These are phyloP conservation scores for Eupithecia abbreviata DNA, from an alignment of 2,888 invertebrate genomes.

Conservation along the genomic window DNA sequence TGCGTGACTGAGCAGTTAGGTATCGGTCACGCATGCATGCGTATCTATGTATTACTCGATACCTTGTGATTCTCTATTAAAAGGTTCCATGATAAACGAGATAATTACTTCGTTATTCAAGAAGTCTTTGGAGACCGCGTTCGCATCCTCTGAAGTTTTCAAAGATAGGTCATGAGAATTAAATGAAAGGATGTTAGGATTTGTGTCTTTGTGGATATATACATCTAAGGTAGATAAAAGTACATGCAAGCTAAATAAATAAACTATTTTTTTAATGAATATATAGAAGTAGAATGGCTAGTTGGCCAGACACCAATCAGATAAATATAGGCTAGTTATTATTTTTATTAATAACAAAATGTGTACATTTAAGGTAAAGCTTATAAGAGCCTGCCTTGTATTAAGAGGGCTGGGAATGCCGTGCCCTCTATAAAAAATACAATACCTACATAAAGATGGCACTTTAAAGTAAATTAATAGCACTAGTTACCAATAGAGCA, in stretches of 20 bases:
- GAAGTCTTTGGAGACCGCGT: not conserved
- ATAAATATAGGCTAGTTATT: no score
- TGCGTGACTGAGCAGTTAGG: constrained; percentile 40
- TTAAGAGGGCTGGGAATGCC: not conserved
- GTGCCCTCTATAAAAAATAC: not conserved
- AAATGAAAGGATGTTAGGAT: no score
- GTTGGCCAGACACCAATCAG: no score
- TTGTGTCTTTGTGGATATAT: no score
- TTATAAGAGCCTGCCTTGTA: not conserved
- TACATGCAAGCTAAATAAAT: no score
- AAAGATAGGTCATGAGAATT: not conserved
- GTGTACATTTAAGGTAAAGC: no score
- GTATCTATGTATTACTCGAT: constrained; percentile 4
- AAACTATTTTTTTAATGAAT: no score
- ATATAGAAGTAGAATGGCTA: no score
- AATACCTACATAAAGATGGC: not conserved
- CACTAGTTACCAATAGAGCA: not conserved
- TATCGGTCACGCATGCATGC: constrained; percentile 35
- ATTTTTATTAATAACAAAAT: no score
- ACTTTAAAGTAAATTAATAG: not conserved
- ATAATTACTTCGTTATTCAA: not conserved
- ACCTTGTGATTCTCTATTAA: constrained; percentile 3
- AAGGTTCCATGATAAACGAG: not conserved
- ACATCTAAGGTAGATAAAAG: no score
- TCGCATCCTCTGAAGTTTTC: not conserved